Conservation (phyloP, 2,113 vertebrate species). For the Gymnorhina tibicen region DNA sequence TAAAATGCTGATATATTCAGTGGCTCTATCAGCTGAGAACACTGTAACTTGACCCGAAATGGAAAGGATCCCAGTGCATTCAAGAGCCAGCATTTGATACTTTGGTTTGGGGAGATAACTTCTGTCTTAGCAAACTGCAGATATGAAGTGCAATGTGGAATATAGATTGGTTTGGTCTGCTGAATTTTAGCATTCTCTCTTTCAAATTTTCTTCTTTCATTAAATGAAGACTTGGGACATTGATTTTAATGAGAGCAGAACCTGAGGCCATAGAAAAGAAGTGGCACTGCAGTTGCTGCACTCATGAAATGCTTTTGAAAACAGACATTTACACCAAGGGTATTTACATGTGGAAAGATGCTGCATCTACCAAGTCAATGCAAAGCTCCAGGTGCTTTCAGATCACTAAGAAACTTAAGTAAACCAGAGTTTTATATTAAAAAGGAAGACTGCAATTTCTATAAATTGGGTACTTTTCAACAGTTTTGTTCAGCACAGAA, state of each 20-base stretch:
- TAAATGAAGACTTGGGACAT: not conserved
- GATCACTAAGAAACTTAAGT: not conserved
- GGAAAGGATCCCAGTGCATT: conserved; percentile 1
- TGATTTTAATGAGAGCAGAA: not conserved
- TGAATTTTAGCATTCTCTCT: not conserved
- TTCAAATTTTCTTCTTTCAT: not conserved
- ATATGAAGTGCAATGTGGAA: not conserved
- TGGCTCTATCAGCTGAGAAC: conserved; percentile 55
- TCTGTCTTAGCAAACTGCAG: conserved; percentile 21
- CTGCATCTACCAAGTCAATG: not conserved
- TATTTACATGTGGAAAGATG: not conserved
- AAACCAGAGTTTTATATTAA: not conserved
- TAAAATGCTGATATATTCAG: conserved; percentile 53
- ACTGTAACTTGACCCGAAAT: conserved; percentile 39
- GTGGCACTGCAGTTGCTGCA: not conserved
- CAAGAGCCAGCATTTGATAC: not conserved
- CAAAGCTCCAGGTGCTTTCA: not conserved
- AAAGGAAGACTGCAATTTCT: not conserved
- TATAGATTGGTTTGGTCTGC: not conserved
- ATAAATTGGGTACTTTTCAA: not conserved
- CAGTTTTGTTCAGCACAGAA: not conserved
- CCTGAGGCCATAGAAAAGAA: not conserved
- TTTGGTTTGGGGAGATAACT: conserved; percentile 53
- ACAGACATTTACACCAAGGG: not conserved
- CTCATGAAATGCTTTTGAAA: not conserved